phyloP scores from a whole-genome alignment of 2,797 vertebrate genomes.

The Amphiprion clarkii region DNA sequence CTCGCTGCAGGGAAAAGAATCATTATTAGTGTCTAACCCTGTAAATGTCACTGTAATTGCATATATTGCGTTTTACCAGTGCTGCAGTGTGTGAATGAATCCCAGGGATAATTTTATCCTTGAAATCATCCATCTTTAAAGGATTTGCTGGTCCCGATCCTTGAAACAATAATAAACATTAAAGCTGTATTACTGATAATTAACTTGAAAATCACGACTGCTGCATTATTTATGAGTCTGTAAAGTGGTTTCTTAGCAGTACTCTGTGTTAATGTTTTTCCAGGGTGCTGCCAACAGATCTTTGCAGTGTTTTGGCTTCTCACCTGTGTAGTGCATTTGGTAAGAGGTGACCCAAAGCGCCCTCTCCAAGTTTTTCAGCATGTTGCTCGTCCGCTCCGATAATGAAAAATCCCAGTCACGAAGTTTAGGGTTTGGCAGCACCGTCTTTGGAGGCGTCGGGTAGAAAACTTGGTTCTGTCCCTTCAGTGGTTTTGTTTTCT shows the following conservation, averaged over 20 bases:
- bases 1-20: constrained; percentile 72
- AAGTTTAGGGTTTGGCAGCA: constrained; percentile 74
- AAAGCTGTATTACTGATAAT: not conserved
- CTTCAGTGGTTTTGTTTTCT: constrained; percentile 78
- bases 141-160: constrained; percentile 79
- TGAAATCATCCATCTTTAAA: constrained; percentile 81
- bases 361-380: constrained; percentile 82
- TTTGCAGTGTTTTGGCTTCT: not conserved
- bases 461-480: constrained; percentile 79
- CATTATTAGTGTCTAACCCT: constrained; percentile 5
- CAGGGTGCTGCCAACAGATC: not conserved
- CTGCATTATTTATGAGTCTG: not conserved
- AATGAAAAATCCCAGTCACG: constrained; percentile 72
- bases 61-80: constrained; percentile 72
- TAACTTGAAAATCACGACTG: not conserved
- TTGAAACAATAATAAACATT: constrained; percentile 67
- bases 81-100: constrained; percentile 62
- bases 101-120: constrained; percentile 73
- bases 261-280: not conserved
- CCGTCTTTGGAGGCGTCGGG: constrained; percentile 78
- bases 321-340: constrained; percentile 85
- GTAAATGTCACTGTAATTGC: constrained; percentile 6
- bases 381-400: constrained; percentile 81
- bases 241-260: not conserved
- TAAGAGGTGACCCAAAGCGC: constrained; percentile 85